Base-by-base conservation (phyloP, 2,888 invertebrate species). In the Dolichopus griseipennis region DNA sequence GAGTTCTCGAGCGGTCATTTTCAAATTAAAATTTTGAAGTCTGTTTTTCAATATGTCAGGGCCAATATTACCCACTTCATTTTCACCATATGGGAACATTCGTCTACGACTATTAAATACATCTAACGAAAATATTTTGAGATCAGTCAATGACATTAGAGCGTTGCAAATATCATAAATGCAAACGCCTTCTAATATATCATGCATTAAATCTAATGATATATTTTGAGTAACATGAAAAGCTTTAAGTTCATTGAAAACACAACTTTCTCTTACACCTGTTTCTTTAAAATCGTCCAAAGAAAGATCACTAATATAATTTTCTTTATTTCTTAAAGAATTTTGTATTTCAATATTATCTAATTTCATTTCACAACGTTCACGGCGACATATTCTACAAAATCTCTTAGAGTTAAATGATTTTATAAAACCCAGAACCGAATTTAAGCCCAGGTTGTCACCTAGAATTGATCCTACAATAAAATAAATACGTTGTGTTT, bases 161-260 rank as follows among this genome's bases (percentile, higher is more conserved):
- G 72, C 64, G 67, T 72, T 65, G 37, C 71, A 72, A 37, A 74
- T 37, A 69, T 74, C 73, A 67, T 73, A 74, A 15, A 64, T 65
- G 65, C 73, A 73, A 15, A 73, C 67, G 0, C 75, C 73, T 52
- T 73, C 73, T 62, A 71, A 73, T 22, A 73, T 2, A 66, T 74
- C 74, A 67, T 75, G 75, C 74, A 74, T 75, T 9, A 73, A 41
- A 66, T 75, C 72, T 52, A 70, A 72, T 43, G 37, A 66, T 20
- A 70, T 71, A 65, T 74, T 74, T 21, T 73, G 69, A 33, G 67
- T 66, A n/a, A 72, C 72, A 61, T 74, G 71, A 70, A 73, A 74
- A 20, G 41, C 21, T 9, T 22, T n/a, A 22, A 72, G 33, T 1
- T 66, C 18, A 66, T 73, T 67, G 52, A 71, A 72, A 66, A 71